These are phyloP conservation scores for Sminthopsis crassicaudata DNA, from an alignment of 2,113 vertebrate species.

Conservation along the genomic window DNA sequence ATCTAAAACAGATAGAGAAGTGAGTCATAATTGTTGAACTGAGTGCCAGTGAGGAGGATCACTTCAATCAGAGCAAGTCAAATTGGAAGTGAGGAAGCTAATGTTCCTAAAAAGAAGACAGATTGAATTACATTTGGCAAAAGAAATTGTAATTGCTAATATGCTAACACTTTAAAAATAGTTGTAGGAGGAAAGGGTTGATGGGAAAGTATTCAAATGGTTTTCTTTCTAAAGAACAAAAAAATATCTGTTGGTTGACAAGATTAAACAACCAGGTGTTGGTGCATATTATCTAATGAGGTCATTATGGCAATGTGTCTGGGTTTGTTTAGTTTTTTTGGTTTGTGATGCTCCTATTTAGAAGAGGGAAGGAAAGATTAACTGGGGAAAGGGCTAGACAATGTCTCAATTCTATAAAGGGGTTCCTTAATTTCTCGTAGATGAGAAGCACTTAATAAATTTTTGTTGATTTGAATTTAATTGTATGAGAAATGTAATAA, in stretches of 20 bases:
- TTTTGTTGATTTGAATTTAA: not conserved
- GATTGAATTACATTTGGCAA: not conserved
- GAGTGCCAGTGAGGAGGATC: not conserved
- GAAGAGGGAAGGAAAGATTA: not conserved
- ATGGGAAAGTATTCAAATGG: conserved; percentile 50
- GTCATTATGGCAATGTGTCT: conserved; percentile 43
- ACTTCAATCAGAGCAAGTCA: conserved; percentile 6
- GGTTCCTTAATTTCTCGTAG: not conserved
- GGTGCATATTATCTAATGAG: conserved; percentile 23
- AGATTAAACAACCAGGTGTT: conserved; percentile 13
- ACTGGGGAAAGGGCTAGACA: not conserved
- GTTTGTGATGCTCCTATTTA: not conserved
- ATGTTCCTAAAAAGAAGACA: conserved; percentile 2
- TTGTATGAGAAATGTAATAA: not conserved
- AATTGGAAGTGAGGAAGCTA: conserved; percentile 1
- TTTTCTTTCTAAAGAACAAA: conserved; percentile 38
- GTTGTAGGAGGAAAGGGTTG: conserved; percentile 54
- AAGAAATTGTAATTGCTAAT: conserved; percentile 35
- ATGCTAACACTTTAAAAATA: conserved; percentile 17
- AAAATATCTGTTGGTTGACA: conserved; percentile 31
- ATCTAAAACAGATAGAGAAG: conserved; percentile 44
- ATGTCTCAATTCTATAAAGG: not conserved
- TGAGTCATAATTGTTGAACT: conserved; percentile 36
- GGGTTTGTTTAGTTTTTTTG: not conserved
- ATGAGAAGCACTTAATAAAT: not conserved